These are phyloP conservation scores for Eriocheir sinensis DNA, from an alignment of 1,140 invertebrate species.

Conservation along the genomic window DNA sequence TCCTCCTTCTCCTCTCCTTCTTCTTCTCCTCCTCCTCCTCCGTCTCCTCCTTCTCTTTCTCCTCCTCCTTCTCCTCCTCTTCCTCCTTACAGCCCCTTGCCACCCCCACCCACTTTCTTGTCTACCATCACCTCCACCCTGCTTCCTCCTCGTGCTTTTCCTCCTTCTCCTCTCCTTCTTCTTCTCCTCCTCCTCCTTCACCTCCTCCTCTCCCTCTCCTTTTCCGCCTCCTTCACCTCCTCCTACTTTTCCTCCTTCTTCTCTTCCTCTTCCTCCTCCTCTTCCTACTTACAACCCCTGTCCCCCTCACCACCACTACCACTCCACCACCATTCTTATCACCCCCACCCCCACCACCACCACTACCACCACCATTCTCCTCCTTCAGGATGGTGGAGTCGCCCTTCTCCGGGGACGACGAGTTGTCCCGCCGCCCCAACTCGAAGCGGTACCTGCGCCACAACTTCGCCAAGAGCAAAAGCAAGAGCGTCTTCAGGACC, in stretches of 20 bases:
- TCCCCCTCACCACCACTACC: not conserved
- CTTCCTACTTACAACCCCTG: not conserved
- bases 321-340: not conserved
- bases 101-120: not conserved
- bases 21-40: not conserved
- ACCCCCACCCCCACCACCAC: not conserved
- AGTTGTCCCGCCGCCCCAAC: slow-evolving; percentile 49
- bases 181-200: not conserved
- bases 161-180: not conserved
- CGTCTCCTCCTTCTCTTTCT: not conserved
- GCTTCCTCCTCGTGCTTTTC: not conserved
- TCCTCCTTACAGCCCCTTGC: too few relatives aligned
- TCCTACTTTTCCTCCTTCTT: not conserved
- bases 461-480: slow-evolving; percentile 70
- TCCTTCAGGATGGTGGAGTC: slow-evolving; percentile 44
- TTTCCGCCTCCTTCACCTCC: not conserved
- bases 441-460: slow-evolving; percentile 67
- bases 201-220: not conserved
- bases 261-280: not conserved
- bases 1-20: too few relatives aligned
- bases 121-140: too few relatives aligned
- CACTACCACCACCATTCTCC: not conserved
- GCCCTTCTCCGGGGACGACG: slow-evolving; percentile 51
- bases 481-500: slow-evolving; percentile 58
- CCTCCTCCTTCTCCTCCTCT: too few relatives aligned